phyloP scores from a whole-genome alignment of 2,797 vertebrate genomes.

The Balearica regulorum region DNA sequence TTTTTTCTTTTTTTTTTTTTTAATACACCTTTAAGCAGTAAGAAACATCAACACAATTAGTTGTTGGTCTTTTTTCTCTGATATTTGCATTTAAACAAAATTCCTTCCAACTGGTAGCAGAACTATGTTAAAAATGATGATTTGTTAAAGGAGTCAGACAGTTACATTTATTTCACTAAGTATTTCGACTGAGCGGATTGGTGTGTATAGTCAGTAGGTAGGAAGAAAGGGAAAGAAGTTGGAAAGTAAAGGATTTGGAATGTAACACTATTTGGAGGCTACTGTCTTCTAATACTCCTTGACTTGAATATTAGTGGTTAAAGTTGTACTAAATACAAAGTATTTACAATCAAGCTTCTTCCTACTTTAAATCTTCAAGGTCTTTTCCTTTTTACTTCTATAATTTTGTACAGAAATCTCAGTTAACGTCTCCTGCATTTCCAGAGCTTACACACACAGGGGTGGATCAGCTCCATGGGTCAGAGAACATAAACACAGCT shows the following conservation, averaged over 20 bases:
- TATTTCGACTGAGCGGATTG: not conserved
- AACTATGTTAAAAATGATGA: not conserved
- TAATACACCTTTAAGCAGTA: not conserved
- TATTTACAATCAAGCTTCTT: not conserved
- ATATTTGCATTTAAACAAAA: not conserved
- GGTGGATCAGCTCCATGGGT: not conserved
- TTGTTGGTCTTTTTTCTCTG: not conserved
- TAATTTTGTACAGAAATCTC: not conserved
- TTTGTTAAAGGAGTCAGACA: not conserved
- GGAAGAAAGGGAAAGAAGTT: not conserved
- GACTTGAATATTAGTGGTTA: not conserved
- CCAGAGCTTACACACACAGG: not conserved
- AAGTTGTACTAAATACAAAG: not conserved
- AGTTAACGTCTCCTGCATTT: not conserved
- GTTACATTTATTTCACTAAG: not conserved
- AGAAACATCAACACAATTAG: not conserved
- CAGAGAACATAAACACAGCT: not conserved
- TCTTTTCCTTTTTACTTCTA: not conserved
- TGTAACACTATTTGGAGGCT: not conserved
- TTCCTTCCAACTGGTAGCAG: not conserved
- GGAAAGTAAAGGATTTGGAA: not conserved
- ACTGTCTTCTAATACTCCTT: not conserved
- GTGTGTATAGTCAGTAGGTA: not conserved
- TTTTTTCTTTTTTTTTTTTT: too few relatives aligned
- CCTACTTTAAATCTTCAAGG: not conserved